A percentile compares a stretch with the other conserved stretches of the same genome.
These are phyloP conservation scores for Echinometra lucunter DNA, from an alignment of 53 echinoderm and acorn worm genomes.

Conservation along the genomic window DNA sequence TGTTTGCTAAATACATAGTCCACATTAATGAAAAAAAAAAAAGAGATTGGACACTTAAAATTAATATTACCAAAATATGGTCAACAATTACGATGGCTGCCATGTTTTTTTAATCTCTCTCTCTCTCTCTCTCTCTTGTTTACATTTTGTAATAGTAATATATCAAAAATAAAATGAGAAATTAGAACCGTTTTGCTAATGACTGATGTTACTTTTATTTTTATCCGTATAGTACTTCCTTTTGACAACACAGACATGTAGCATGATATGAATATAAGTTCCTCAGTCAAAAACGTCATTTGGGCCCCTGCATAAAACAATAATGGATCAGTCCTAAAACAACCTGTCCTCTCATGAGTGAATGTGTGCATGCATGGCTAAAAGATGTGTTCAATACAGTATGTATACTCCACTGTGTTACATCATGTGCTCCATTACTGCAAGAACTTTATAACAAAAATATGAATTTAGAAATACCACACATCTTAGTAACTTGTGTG, in stretches of 20 bases:
- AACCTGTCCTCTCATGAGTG: background rate
- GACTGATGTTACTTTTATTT: background rate
- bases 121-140: background rate
- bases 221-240: background rate
- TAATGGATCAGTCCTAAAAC: constrained; percentile 49
- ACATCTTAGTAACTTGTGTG: background rate
- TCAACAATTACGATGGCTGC: too few relatives aligned
- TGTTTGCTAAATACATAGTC: too few relatives aligned
- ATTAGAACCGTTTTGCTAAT: background rate
- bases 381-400: background rate
- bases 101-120: too few relatives aligned
- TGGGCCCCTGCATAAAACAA: constrained; percentile 1
- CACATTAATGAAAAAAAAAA: too few relatives aligned
- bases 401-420: background rate
- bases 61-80: too few relatives aligned
- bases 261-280: background rate
- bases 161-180: background rate
- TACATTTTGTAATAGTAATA: background rate
- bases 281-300: background rate
- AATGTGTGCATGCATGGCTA: background rate
- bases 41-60: too few relatives aligned
- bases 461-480: background rate
- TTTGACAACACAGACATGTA: background rate
- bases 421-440: background rate
- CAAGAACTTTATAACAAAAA: background rate